Evolutionary conservation across 2,797 vertebrate species (phyloP).

Genomic region (Heterohyrax brucei): DNA sequence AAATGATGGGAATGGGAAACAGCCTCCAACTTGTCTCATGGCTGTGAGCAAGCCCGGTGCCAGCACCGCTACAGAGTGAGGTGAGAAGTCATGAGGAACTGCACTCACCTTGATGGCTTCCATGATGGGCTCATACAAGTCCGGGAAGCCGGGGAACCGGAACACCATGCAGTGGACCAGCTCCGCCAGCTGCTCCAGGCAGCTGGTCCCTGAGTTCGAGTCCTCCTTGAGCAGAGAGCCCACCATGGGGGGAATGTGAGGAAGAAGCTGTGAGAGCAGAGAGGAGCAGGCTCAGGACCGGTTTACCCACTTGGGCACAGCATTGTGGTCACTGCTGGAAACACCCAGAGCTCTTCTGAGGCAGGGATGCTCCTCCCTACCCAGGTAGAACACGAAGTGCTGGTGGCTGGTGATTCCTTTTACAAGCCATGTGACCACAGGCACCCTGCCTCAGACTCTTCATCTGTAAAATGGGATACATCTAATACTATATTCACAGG

Average conservation of each 20-base stretch:
- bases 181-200: slow-evolving; percentile 91
- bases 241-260: slow-evolving; percentile 92
- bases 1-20: neutral
- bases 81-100: rapidly evolving
- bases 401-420: neutral
- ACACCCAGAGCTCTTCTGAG: neutral
- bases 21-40: neutral
- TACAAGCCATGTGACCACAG: neutral
- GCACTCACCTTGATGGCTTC: slow-evolving; percentile 91
- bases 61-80: neutral
- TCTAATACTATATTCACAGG: neutral
- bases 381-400: neutral
- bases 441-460: slow-evolving; percentile 10
- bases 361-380: neutral
- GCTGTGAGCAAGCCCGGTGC: neutral
- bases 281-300: neutral
- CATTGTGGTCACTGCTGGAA: neutral
- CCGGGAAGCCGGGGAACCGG: slow-evolving; percentile 93
- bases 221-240: slow-evolving; percentile 91
- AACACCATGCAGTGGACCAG: slow-evolving; percentile 94
- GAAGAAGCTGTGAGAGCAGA: slow-evolving; percentile 90
- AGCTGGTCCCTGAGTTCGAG: slow-evolving; percentile 91
- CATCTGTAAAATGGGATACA: neutral
- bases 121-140: slow-evolving; percentile 92
- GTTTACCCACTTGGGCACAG: too few relatives aligned